A percentile compares a stretch with the other conserved stretches of the same genome.
These are phyloP conservation scores for Lasioglossum leucozonium DNA, from an alignment of 2,888 invertebrate species.

Conservation along the genomic window DNA sequence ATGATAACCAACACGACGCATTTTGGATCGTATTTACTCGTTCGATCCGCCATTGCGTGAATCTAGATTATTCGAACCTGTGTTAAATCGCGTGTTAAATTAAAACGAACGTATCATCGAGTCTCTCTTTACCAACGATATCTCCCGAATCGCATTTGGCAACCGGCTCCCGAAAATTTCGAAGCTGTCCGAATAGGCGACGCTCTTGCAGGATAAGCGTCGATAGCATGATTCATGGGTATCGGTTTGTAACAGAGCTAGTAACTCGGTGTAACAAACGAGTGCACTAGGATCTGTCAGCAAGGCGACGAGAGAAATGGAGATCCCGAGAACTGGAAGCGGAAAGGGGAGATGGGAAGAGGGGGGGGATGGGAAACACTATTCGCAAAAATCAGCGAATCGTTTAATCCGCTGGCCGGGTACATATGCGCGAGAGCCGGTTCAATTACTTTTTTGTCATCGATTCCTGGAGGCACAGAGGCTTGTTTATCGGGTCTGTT, in stretches of 20 bases:
- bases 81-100: too few species aligned
- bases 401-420: slow-evolving; percentile 19
- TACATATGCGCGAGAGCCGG: slow-evolving; percentile 4
- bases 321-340: fast-evolving
- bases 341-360: neutral
- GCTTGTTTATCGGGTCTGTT: slow-evolving; percentile 36
- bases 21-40: too few species aligned
- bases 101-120: too few species aligned
- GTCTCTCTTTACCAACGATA: too few species aligned
- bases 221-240: neutral
- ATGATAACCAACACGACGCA: too few species aligned
- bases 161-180: neutral
- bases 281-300: slow-evolving; percentile 9
- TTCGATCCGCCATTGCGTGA: too few species aligned
- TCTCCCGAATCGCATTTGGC: neutral
- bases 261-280: neutral
- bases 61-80: too few species aligned
- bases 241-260: neutral
- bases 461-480: slow-evolving; percentile 27
- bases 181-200: neutral
- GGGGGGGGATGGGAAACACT: neutral
- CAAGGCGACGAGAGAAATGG: neutral
- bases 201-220: neutral
- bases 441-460: slow-evolving; percentile 50
- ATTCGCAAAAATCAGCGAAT: slow-evolving; percentile 5